Conservation (phyloP, 2,888 invertebrate genomes). For the Neocrepidodera transversa region DNA sequence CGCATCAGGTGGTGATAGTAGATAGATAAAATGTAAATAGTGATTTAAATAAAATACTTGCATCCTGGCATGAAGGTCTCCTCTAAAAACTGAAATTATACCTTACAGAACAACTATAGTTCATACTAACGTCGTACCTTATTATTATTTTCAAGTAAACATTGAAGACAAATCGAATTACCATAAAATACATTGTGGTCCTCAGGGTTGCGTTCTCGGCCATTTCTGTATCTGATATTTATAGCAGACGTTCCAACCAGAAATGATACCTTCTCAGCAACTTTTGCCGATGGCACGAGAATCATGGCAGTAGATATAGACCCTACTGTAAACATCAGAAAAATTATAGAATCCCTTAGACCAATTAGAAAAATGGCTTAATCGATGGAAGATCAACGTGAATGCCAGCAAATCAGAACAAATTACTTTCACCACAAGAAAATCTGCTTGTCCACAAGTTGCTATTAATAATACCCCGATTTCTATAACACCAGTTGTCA, state of each 20-base stretch:
- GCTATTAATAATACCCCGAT: not conserved
- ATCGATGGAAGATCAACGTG: not conserved
- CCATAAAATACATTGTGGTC: not conserved
- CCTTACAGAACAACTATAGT: no score
- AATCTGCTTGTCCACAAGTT: constrained; percentile 4
- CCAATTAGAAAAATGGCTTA: not conserved
- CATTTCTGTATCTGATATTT: not conserved
- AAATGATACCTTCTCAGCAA: not conserved
- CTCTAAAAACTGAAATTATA: no score
- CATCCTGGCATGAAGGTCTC: no score
- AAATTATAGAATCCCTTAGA: not conserved
- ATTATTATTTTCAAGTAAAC: no score
- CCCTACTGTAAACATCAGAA: not conserved
- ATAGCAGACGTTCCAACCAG: not conserved
- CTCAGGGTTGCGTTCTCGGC: not conserved
- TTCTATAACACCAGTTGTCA: constrained; percentile 9
- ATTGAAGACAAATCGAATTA: no score
- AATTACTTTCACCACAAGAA: not conserved
- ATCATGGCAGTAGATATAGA: not conserved
- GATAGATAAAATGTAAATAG: no score
- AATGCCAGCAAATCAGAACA: not conserved
- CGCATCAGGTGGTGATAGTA: no score
- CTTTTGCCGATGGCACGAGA: no score
- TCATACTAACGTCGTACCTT: no score
- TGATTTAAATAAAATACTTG: no score